Base-by-base conservation (phyloP, 2,113 vertebrate species). In the Cephalopterus ornatus region DNA sequence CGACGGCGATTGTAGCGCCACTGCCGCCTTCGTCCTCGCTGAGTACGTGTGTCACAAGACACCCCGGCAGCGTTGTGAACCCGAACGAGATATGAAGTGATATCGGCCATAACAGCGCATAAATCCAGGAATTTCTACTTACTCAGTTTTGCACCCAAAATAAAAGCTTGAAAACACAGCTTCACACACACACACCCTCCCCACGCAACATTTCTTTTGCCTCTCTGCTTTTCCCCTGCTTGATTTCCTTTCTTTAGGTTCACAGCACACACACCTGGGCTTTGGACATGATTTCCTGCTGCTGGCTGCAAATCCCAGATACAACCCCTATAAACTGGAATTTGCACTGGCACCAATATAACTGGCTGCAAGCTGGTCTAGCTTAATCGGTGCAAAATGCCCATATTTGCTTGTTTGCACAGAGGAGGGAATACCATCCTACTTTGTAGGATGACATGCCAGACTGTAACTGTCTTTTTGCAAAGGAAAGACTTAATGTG, bases 11-110 rank as follows among this genome's bases (percentile, higher is more conserved):
- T 30, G 22, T 12, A n/a, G 41, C 5, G 1, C 27, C 12, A 4
- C 11, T 12, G 3, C 6, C 21, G 3, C 15, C 44, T 30, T 46
- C 5, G 2, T 55, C 10, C 3, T 24, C 6, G 3, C 14, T 5
- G 39, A 15, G 27, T 32, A 13, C 1, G 2, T 7, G 73, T 20
- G n/a, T n/a, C 72, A 39, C 15, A 46, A 21, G 47, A 5, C 24
- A 15, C 17, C 12, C 33, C 50, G 58, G 52, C 50, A 79, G 49
- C 13, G 16, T 12, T 74, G 58, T 46, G 90, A 68, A 7, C 32
- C 44, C 33, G 24, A 28, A 41, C 16, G 12, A 24, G 46, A 39
- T 12, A 47, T 5, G 13, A 33, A 27, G 35, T 5, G 39, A 1
- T 37, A 46, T 4, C 19, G 24, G 47, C 52, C 3, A 2, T 39